Percentiles rank a stretch among this genome's conserved stretches.
These are phyloP conservation scores for Paedocypris sp. DNA, from an alignment of 2,113 vertebrate genomes.

Conservation along the genomic window DNA sequence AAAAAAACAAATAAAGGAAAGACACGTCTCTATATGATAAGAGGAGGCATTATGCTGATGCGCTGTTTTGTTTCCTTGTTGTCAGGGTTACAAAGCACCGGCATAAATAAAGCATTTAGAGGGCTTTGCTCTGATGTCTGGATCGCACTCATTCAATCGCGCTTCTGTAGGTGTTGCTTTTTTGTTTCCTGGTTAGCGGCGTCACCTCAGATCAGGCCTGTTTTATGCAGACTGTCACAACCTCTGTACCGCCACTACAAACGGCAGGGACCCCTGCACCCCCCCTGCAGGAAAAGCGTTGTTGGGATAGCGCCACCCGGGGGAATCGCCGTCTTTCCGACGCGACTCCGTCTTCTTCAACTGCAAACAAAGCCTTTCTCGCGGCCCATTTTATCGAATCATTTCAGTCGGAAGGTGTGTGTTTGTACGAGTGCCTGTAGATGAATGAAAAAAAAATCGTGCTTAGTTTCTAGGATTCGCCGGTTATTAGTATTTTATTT, in stretches of 20 bases:
- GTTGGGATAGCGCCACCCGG: conserved; percentile 54
- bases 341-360: conserved; percentile 29
- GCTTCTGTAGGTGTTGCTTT: conserved; percentile 50
- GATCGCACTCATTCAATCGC: conserved; percentile 43
- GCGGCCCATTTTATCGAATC: conserved; percentile 32
- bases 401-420: conserved; percentile 23
- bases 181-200: conserved; percentile 41
- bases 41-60: conserved; percentile 23
- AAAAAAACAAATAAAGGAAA: background rate
- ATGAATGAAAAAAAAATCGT: background rate
- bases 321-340: conserved; percentile 46
- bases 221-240: conserved; percentile 62
- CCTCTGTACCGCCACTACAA: conserved; percentile 63
- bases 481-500: background rate
- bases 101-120: conserved; percentile 51
- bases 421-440: no score
- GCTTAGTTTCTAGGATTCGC: background rate
- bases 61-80: conserved; percentile 43
- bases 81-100: conserved; percentile 45
- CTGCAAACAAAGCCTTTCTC: conserved; percentile 36
- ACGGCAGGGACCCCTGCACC: conserved; percentile 56
- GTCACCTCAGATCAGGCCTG: conserved; percentile 55
- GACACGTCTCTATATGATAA: conserved; percentile 10
- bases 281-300: conserved; percentile 57
- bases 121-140: conserved; percentile 50